Percentiles rank a stretch among this genome's conserved stretches.
Conservation (phyloP, 2,113 vertebrate species). For the Plestiodon gilberti region DNA sequence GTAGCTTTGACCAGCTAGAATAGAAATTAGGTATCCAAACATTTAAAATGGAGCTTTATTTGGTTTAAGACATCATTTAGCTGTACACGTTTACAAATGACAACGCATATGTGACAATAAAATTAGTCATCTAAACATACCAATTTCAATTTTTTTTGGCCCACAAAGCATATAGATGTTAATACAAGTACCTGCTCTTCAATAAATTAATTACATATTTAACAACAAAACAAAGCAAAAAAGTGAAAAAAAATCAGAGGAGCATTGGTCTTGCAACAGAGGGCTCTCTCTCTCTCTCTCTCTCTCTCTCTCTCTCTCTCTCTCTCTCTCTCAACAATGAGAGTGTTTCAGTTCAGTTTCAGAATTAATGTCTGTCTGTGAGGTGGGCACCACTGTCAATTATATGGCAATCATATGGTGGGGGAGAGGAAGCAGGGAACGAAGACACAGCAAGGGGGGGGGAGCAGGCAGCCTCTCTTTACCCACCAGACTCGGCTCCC, state of each 20-base stretch:
- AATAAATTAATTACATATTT: constrained; percentile 49
- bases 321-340: constrained; percentile 1
- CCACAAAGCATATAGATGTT: constrained; percentile 30
- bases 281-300: constrained; percentile 35
- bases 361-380: background rate
- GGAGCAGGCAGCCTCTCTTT: too few species aligned
- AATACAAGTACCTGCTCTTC: constrained; percentile 61
- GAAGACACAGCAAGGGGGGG: too few species aligned
- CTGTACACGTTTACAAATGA: constrained; percentile 66
- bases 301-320: constrained; percentile 23
- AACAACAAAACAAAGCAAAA: constrained; percentile 39
- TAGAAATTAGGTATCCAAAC: constrained; percentile 69
- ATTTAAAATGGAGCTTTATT: constrained; percentile 69
- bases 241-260: constrained; percentile 27
- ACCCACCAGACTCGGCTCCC: background rate
- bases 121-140: constrained; percentile 57
- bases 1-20: constrained; percentile 55
- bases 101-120: constrained; percentile 60
- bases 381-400: background rate
- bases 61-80: constrained; percentile 67
- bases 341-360: background rate
- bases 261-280: constrained; percentile 41
- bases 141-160: constrained; percentile 44
- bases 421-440: background rate
- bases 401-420: background rate